Evolutionary conservation across 2,888 invertebrate species (phyloP), one percentile per base, ranked within the genome.

Genomic region (Polietes domitor): DNA sequence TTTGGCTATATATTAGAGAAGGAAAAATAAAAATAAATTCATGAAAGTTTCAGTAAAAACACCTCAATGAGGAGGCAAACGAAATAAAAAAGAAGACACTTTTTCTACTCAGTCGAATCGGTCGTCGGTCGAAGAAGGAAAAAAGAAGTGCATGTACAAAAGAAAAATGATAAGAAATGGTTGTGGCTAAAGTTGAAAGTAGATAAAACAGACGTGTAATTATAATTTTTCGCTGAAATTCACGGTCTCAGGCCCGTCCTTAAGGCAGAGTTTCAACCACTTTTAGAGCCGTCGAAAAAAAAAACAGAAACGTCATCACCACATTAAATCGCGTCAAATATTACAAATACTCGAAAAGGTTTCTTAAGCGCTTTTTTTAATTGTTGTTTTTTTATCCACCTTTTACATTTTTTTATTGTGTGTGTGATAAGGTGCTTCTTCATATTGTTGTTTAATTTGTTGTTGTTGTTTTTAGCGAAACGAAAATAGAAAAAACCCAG

Each of bases 131-230:
- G 12, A 41, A 26, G 58, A 72, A 43, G 41, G 68, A 65, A 65
- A 77, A 72, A 74, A 73, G 47, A 80, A 80, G 77, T 83, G 74
- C 77, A 80, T 77, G 77, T 80, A 58, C 37, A 53, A 65, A 65
- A 68, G 12, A 43, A 63, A 77, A 81, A 78, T 71, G 81, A 84
- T 78, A 84, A 84, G 83, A 77, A 76, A 76, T 78, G 76, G 32
- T 78, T 78, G 72, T 72, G 84, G 80, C 76, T 83, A 74, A 75
- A 76, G 17, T 73, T 43, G 72, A 58, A 78, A 80, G 41, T 61
- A 74, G 55, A 81, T 81, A 73, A 72, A 83, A 63, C 43, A 41
- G 74, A 77, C 61, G 77, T 83, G 77, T 72, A 78, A 75, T 73
- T 73, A 72, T 19, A 71, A 53, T 12, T 37, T 78, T 76, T 79